Evolutionary conservation across 1,140 invertebrate genomes (phyloP).

Genomic region (Metaphire vulgaris): DNA sequence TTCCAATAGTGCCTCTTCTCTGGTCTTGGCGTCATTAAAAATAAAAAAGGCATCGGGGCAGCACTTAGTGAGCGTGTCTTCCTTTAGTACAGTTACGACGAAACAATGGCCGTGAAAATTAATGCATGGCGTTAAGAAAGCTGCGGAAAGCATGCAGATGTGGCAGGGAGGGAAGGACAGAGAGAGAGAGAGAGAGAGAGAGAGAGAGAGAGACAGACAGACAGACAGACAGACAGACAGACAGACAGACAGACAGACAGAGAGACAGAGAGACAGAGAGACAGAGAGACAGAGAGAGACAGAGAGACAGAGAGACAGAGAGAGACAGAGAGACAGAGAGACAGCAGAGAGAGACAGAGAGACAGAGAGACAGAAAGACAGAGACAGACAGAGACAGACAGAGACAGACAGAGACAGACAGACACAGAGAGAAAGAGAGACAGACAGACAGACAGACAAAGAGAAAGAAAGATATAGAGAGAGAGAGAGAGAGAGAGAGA

Average conservation of each 20-base stretch:
- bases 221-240: not conserved
- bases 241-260: not conserved
- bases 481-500: not conserved
- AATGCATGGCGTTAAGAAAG: no score
- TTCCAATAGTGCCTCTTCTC: no score
- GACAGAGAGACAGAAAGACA: not conserved
- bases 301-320: not conserved
- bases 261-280: not conserved
- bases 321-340: not conserved
- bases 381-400: not conserved
- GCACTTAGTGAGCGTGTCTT: no score
- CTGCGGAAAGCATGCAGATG: not conserved
- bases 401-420: not conserved
- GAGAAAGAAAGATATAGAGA: not conserved
- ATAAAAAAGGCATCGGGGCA: no score
- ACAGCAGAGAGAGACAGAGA: not conserved
- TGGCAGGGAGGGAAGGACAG: not conserved
- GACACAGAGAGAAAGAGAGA: not conserved
- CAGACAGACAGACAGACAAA: not conserved
- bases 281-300: not conserved
- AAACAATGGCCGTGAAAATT: no score
- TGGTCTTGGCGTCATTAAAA: no score
- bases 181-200: not conserved
- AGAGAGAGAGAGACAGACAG: not conserved
- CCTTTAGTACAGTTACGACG: no score